phyloP scores from a whole-genome alignment of 2,888 invertebrate genomes.

The Sphinx pinastri region DNA sequence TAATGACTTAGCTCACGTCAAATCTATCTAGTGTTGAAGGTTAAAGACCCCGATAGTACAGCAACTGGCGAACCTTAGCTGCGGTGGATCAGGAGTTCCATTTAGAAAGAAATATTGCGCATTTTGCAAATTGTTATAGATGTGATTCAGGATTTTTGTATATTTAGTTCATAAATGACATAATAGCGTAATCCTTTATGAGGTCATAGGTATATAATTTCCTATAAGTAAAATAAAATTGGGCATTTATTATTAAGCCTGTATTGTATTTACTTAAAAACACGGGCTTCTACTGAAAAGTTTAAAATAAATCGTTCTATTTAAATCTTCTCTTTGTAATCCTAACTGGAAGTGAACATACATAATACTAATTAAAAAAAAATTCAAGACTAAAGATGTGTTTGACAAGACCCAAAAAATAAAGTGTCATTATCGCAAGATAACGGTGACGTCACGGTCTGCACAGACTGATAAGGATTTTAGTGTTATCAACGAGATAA shows the following conservation, averaged over 20 bases:
- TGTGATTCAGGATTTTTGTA: too few species aligned
- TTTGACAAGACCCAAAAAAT: constrained; percentile 34
- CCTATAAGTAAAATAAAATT: too few species aligned
- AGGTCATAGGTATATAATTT: too few species aligned
- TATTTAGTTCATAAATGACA: too few species aligned
- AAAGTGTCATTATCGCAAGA: constrained; percentile 31
- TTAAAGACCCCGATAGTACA: too few species aligned
- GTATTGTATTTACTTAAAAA: not conserved
- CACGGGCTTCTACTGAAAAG: too few species aligned
- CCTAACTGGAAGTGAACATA: not conserved
- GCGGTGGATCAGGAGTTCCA: not conserved
- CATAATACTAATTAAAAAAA: not conserved
- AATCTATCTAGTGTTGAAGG: too few species aligned
- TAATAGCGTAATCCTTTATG: too few species aligned
- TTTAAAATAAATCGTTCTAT: too few species aligned
- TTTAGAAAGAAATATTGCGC: not conserved
- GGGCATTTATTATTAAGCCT: not conserved
- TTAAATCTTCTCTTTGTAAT: not conserved
- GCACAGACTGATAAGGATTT: constrained; percentile 62
- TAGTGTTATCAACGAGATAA: constrained; percentile 52
- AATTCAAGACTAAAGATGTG: constrained; percentile 14
- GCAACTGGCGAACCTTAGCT: too few species aligned
- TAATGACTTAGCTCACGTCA: too few species aligned
- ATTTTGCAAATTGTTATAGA: not conserved
- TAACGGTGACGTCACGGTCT: constrained; percentile 49